Conservation (phyloP, 2,797 vertebrate species). For the Sebastes cheni region DNA sequence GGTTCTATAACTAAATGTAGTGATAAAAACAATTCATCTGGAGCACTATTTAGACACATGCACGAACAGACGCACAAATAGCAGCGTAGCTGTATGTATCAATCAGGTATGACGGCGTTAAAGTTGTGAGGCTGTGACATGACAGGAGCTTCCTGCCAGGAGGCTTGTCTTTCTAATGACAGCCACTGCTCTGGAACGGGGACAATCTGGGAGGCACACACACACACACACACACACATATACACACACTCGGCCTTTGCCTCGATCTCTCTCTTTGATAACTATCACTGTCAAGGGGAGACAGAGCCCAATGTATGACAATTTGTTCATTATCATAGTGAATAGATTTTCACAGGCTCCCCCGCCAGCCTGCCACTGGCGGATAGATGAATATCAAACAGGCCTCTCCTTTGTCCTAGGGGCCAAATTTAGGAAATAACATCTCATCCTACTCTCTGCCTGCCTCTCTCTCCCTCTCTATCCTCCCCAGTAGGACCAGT, state of each 20-base stretch:
- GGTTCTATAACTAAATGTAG: conserved; percentile 16
- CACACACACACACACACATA: conserved; percentile 20
- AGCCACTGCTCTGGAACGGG: conserved; percentile 85
- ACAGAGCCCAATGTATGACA: conserved; percentile 88
- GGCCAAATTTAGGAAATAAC: conserved; percentile 85
- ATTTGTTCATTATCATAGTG: conserved; percentile 87
- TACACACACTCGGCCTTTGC: conserved; percentile 48
- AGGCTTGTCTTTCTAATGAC: conserved; percentile 88
- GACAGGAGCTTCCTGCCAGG: conserved; percentile 82
- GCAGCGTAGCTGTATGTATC: conserved; percentile 72
- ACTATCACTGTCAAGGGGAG: conserved; percentile 86
- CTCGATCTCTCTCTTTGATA: conserved; percentile 85
- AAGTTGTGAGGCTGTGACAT: conserved; percentile 83
- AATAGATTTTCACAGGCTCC: conserved; percentile 87
- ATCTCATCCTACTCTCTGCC: conserved; percentile 74
- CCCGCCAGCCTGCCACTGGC: conserved; percentile 82
- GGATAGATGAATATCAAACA: conserved; percentile 88
- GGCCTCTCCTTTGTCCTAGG: conserved; percentile 83
- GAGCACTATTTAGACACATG: conserved; percentile 5
- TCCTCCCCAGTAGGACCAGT: conserved; percentile 67
- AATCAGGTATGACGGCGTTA: conserved; percentile 85
- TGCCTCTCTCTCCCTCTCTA: conserved; percentile 21
- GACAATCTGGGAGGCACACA: conserved; percentile 71
- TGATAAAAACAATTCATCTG: conserved; percentile 6
- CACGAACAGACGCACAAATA: conserved; percentile 2